These are phyloP conservation scores for Selene dorsalis DNA, from an alignment of 2,797 vertebrate species.

Conservation along the genomic window DNA sequence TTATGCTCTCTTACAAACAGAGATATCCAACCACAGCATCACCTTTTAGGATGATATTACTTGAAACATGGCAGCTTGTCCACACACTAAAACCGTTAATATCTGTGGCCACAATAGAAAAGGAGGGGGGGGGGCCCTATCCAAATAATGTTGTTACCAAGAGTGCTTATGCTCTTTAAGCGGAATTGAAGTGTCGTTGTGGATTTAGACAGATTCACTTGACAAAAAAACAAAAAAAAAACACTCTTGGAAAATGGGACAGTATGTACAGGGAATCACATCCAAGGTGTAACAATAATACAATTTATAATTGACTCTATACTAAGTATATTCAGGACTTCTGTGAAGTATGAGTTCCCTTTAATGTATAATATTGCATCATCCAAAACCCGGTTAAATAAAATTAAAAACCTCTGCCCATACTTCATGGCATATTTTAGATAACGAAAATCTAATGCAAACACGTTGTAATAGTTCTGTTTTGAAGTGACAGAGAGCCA, in stretches of 20 bases:
- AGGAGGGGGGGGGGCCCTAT: too few relatives aligned
- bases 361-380: too few relatives aligned
- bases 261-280: not conserved
- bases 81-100: slow-evolving; percentile 17
- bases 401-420: too few relatives aligned
- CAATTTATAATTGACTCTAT: too few relatives aligned
- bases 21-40: slow-evolving; percentile 31
- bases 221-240: too few relatives aligned
- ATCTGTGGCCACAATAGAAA: not conserved
- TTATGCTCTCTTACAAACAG: slow-evolving; percentile 53
- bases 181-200: too few relatives aligned
- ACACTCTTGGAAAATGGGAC: not conserved
- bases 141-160: too few relatives aligned
- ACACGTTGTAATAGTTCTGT: not conserved
- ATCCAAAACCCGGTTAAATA: too few relatives aligned
- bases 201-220: slow-evolving; percentile 3
- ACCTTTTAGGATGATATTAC: slow-evolving; percentile 40
- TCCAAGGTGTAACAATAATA: not conserved
- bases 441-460: not conserved
- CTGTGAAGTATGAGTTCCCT: too few relatives aligned
- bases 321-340: too few relatives aligned
- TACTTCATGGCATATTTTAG: too few relatives aligned
- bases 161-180: too few relatives aligned
- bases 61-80: slow-evolving; percentile 38
- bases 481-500: not conserved